Evolutionary conservation across 2,113 vertebrate species (phyloP), one percentile per base, ranked within the genome.

Genomic region (Globicephala melas): DNA sequence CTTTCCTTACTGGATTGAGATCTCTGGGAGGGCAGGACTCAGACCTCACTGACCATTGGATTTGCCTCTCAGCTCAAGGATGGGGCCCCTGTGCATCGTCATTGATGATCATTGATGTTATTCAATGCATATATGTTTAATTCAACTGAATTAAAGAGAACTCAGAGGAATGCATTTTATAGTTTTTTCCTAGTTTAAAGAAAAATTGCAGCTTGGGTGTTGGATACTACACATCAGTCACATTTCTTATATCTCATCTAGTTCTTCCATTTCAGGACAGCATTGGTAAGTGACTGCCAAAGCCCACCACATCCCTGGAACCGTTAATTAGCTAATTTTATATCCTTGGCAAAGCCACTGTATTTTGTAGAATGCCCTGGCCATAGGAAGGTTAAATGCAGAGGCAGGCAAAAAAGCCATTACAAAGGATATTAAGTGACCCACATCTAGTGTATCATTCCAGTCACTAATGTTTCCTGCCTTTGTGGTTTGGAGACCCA

Each of bases 401-500:
- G 80, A 96, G 71, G 23, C 70, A 88, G 96, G 94, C 76, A 38
- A 53, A 94, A 95, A 97, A 95, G 36, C 50, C 38, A 41, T 94
- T 94, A 71, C 60, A 83, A 94, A 79, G 80, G 73, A 92, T 41
- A 28, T 23, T 36, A 38, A 93, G 71, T 84, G 93, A 98, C 89
- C 53, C 23, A 74, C 36, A n/a, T 25, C 12, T 50, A 11, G 8
- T 20, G 25, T 83, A 83, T 96, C 94, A 86, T 60, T 95, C 26
- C 65, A 65, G 77, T 97, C 96, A 76, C n/a, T 83, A 94, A 2
- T 36, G n/a, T 2, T 94, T 96, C 95, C 81, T 93, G 89, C 41
- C 82, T 97, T 97, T 95, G 97, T 98, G 92, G 74, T 79, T 92
- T 31, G 28, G 95, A 76, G 97, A 80, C 31, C 33, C 47, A 89